Evolutionary conservation across 2,113 vertebrate species (phyloP).

Genomic region (Cephalopholis sonnerati): DNA sequence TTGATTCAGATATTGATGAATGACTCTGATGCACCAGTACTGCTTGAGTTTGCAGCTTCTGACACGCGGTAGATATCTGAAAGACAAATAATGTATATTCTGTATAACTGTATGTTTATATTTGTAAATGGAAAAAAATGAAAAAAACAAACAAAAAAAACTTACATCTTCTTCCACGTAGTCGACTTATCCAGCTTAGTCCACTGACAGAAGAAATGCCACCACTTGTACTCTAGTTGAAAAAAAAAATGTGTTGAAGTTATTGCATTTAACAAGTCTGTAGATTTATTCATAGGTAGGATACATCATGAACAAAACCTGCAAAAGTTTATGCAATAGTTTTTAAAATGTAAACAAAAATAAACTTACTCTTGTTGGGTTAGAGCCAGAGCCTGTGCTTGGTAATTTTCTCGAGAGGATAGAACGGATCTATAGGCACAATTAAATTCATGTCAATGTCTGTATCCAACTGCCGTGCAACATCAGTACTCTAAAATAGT

Average conservation of each 20-base stretch:
- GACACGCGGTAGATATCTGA: slow-evolving; percentile 70
- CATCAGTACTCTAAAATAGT: background rate
- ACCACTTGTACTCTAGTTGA: slow-evolving; percentile 59
- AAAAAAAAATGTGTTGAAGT: background rate
- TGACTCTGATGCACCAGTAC: slow-evolving; percentile 17
- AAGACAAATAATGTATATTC: slow-evolving; percentile 23
- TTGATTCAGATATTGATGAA: slow-evolving; percentile 42
- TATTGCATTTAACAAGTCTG: background rate
- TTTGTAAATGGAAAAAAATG: background rate
- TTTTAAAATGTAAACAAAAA: too few species aligned
- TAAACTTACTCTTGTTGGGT: slow-evolving; percentile 66
- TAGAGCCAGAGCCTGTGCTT: slow-evolving; percentile 21
- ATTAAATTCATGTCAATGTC: slow-evolving; percentile 9
- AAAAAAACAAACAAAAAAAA: slow-evolving; percentile 19
- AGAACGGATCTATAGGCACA: slow-evolving; percentile 63
- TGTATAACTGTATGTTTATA: background rate
- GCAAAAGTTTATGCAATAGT: background rate
- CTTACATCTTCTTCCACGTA: slow-evolving; percentile 61
- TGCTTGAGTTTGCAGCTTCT: slow-evolving; percentile 27
- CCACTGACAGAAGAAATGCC: slow-evolving; percentile 35
- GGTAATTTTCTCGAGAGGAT: slow-evolving; percentile 27
- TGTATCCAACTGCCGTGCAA: background rate
- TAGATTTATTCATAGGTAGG: background rate
- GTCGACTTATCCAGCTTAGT: slow-evolving; percentile 28
- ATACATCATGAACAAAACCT: background rate